These are phyloP conservation scores for Falco biarmicus DNA, from an alignment of 2,797 vertebrate genomes.

Conservation along the genomic window DNA sequence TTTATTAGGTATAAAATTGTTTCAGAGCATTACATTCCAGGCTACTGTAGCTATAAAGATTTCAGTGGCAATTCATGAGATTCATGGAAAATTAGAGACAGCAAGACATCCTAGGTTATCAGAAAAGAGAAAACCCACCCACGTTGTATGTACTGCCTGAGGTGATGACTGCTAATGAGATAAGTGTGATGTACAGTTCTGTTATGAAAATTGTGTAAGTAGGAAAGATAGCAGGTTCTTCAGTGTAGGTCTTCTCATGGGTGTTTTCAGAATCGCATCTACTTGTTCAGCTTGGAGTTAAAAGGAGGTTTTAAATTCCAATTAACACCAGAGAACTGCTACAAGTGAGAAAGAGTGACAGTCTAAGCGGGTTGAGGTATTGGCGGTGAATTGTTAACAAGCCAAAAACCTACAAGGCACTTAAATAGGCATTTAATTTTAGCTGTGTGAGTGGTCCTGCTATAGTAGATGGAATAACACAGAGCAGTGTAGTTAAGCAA, in stretches of 20 bases:
- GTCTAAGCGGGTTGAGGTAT: background rate
- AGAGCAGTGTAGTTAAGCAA: conserved; percentile 2
- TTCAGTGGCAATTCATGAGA: conserved; percentile 28
- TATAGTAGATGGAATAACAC: background rate
- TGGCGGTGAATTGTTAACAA: background rate
- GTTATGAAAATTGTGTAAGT: background rate
- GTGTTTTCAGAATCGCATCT: conserved; percentile 16
- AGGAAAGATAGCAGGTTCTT: background rate
- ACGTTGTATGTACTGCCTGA: conserved; percentile 3
- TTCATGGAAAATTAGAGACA: conserved; percentile 40
- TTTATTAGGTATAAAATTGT: conserved; percentile 27
- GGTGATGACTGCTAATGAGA: conserved; percentile 37
- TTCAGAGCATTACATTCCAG: conserved; percentile 11
- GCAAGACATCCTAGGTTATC: conserved; percentile 15
- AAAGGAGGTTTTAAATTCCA: background rate
- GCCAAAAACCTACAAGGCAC: conserved; percentile 14
- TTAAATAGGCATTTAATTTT: conserved; percentile 38
- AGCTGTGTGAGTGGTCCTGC: background rate
- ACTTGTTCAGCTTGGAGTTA: background rate
- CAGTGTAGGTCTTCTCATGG: background rate
- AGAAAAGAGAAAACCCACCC: conserved; percentile 32
- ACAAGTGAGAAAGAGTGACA: background rate
- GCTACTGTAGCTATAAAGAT: conserved; percentile 46
- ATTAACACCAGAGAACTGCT: background rate
- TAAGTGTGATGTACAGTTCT: conserved; percentile 25